Evolutionary conservation across 2,797 vertebrate species (phyloP), one percentile per base, ranked within the genome.

Genomic region (Melanotaenia trifasciata): DNA sequence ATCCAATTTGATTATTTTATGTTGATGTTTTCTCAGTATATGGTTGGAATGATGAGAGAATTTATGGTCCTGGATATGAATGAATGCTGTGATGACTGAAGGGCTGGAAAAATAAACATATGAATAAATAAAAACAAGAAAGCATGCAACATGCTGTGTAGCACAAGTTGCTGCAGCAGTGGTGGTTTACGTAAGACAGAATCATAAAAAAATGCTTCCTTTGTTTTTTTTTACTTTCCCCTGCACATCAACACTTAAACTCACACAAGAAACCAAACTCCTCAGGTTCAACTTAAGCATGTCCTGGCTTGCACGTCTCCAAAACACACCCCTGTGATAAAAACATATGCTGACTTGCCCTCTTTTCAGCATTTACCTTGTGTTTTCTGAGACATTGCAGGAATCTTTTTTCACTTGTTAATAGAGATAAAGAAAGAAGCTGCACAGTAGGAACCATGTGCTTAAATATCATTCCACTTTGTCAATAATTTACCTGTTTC

Each of bases 251-350:
- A 45, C 43, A 40, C 14, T 63, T 2, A 47, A n/a, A 22, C 56
- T 50, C 5, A 28, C 22, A 58, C n/a, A 53, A 43, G 1, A 76
- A 35, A 38, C 11, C 6, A n/a, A 47, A 10, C 13, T 54, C 1
- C 30, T 62, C 7, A 54, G 9, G 20, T 50, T 62, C 22, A 20
- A 35, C 16, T 16, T 40, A 30, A 65, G 58, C n/a, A 33, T 83
- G 92, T 87, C 67, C 64, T n/a, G 74, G 43, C 89, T 68, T 86
- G 87, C 54, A 35, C 57, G 58, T 50, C 24, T 35, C 60, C 58
- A 67, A 63, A 24, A 73, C 81, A 78, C 81, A 63, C 80, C 69
- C 67, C 53, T 64, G 54, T 63, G 56, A 78, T 64, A 45, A 50
- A 50, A 47, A 54, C 64, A 28, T 3, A 70, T 58, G 14, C 24